A percentile compares a stretch with the other conserved stretches of the same genome.
phyloP scores from a whole-genome alignment of 2,797 vertebrate genomes.

The Chaunax sp. region DNA sequence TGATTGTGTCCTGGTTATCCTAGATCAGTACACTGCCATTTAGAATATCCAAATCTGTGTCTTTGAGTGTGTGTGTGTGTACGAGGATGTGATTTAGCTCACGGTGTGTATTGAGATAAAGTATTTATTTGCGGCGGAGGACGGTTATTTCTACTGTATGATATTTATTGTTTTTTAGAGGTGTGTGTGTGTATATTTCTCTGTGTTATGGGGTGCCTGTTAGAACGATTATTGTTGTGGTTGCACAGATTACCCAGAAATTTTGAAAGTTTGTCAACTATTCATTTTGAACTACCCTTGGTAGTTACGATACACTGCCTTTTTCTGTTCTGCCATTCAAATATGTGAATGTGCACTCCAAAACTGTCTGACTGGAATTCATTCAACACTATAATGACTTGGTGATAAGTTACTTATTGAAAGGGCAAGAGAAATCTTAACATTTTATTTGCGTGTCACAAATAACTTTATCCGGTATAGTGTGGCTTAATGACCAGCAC shows the following conservation, averaged over 20 bases:
- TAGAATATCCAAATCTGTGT: neutral
- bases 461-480: conserved; percentile 16
- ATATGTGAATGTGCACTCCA: conserved; percentile 13
- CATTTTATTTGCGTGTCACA: neutral
- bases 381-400: neutral
- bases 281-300: neutral
- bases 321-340: conserved; percentile 18
- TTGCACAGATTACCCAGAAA: conserved; percentile 3
- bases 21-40: conserved; percentile 21
- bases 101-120: neutral
- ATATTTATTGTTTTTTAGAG: conserved; percentile 3
- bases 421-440: conserved; percentile 3
- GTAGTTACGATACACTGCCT: conserved; percentile 19
- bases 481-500: conserved; percentile 33
- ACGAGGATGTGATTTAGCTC: conserved; percentile 4
- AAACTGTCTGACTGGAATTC: conserved; percentile 3
- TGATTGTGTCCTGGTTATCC: neutral
- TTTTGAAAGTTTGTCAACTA: conserved; percentile 3
- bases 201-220: neutral
- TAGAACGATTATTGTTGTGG: conserved; percentile 12
- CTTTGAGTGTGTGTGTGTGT: conserved; percentile 10
- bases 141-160: too few relatives aligned
- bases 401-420: neutral
- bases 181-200: neutral
- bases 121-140: conserved; percentile 14